These are phyloP conservation scores for Odontamblyopus lacepedii DNA, from an alignment of 2,797 vertebrate genomes.

Conservation along the genomic window DNA sequence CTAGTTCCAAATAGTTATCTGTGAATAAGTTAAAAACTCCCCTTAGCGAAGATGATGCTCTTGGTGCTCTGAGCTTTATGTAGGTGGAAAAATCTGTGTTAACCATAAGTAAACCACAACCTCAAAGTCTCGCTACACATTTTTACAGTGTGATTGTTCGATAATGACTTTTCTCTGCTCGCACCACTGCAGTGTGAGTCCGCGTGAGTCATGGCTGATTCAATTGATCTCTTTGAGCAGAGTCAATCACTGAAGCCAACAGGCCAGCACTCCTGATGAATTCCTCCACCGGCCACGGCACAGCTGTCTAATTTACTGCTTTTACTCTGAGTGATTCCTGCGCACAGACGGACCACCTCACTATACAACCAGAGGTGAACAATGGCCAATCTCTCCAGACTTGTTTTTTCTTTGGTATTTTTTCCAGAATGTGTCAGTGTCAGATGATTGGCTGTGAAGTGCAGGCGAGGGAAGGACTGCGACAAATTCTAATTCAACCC, in stretches of 20 bases:
- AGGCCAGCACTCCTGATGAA: slow-evolving; percentile 47
- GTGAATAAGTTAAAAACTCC: not conserved
- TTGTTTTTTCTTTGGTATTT: slow-evolving; percentile 28
- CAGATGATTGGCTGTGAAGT: slow-evolving; percentile 38
- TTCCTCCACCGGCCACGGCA: slow-evolving; percentile 25
- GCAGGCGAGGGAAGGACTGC: slow-evolving; percentile 44
- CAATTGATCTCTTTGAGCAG: slow-evolving; percentile 48
- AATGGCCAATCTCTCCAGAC: slow-evolving; percentile 19
- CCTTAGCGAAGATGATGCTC: not conserved
- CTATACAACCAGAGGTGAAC: not conserved
- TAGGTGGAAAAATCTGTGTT: not conserved
- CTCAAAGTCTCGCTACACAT: not conserved
- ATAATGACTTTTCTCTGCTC: not conserved
- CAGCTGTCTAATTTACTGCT: slow-evolving; percentile 41
- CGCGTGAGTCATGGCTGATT: slow-evolving; percentile 52
- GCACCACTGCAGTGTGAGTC: slow-evolving; percentile 42
- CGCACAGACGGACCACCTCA: slow-evolving; percentile 11
- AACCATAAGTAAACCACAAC: not conserved
- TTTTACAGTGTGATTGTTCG: slow-evolving; percentile 1
- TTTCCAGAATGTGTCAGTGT: slow-evolving; percentile 19
- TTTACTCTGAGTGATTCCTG: slow-evolving; percentile 20
- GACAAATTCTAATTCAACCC: slow-evolving; percentile 71
- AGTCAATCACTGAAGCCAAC: slow-evolving; percentile 47
- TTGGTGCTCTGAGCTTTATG: not conserved
- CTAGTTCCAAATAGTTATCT: not conserved